Evolutionary conservation across 2,888 invertebrate genomes (phyloP).

Genomic region (Polyploca ridens): DNA sequence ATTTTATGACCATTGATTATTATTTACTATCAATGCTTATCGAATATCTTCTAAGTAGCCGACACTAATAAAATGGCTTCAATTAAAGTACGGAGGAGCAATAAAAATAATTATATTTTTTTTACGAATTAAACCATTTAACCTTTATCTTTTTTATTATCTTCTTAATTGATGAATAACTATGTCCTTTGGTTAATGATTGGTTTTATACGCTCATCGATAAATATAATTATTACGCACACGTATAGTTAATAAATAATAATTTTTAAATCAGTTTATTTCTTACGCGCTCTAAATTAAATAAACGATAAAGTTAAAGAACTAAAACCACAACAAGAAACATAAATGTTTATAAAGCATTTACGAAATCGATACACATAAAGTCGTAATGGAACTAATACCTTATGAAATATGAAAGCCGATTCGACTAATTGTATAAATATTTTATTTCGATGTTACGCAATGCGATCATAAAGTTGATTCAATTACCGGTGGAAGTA

Average conservation of each 20-base stretch:
- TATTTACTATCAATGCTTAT: slow-evolving; percentile 36
- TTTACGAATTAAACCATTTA: slow-evolving; percentile 26
- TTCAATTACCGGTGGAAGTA: slow-evolving; percentile 6
- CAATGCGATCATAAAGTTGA: slow-evolving; percentile 8
- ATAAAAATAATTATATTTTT: slow-evolving; percentile 42
- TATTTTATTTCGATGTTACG: neutral
- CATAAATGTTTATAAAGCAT: neutral
- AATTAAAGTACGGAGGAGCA: slow-evolving; percentile 33
- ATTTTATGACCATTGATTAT: slow-evolving; percentile 45
- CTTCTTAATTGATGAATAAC: slow-evolving; percentile 34
- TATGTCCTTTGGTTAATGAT: slow-evolving; percentile 36
- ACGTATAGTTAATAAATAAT: neutral
- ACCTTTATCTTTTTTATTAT: slow-evolving; percentile 33
- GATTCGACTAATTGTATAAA: slow-evolving; percentile 6
- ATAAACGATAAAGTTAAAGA: neutral
- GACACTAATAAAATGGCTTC: slow-evolving; percentile 35
- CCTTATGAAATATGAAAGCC: neutral
- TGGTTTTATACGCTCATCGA: slow-evolving; percentile 21
- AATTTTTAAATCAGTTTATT: neutral
- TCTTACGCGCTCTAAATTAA: neutral
- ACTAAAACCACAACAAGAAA: neutral
- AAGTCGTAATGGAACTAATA: slow-evolving; percentile 6
- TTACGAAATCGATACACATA: neutral
- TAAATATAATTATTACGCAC: slow-evolving; percentile 2
- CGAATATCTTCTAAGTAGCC: slow-evolving; percentile 44